These are phyloP conservation scores for Tetrapedia diversipes DNA, from an alignment of 2,888 invertebrate species.

Conservation along the genomic window DNA sequence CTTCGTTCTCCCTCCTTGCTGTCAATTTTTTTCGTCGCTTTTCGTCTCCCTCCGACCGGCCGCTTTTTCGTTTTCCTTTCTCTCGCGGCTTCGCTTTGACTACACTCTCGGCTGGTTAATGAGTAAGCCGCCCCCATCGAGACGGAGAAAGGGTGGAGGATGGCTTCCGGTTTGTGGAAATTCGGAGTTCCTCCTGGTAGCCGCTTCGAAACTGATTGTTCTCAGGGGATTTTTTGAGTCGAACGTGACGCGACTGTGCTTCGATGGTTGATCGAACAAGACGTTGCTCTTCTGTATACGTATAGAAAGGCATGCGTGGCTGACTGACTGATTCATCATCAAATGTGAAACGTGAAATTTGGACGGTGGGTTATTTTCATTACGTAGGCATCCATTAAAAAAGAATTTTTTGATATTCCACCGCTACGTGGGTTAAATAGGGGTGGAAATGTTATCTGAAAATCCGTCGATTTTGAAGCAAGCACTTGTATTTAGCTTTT, in stretches of 20 bases:
- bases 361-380: too few relatives aligned
- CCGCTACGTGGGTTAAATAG: too few relatives aligned
- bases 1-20: background rate
- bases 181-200: background rate
- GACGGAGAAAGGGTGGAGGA: background rate
- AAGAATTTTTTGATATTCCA: too few relatives aligned
- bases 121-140: background rate
- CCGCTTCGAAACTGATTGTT: slow-evolving; percentile 31
- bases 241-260: slow-evolving; percentile 9
- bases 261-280: background rate
- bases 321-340: too few relatives aligned
- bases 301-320: too few relatives aligned
- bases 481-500: too few relatives aligned
- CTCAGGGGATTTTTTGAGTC: background rate
- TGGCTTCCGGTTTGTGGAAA: slow-evolving; percentile 10
- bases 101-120: slow-evolving; percentile 23
- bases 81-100: slow-evolving; percentile 18
- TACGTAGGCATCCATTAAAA: too few relatives aligned
- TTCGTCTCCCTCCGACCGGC: background rate
- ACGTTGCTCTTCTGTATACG: slow-evolving; percentile 9
- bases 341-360: too few relatives aligned
- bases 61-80: background rate
- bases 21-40: background rate
- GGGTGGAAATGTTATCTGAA: too few relatives aligned
- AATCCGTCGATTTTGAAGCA: too few relatives aligned